Evolutionary conservation across 2,888 invertebrate genomes (phyloP).

Genomic region (Trileptium ribeirensis): DNA sequence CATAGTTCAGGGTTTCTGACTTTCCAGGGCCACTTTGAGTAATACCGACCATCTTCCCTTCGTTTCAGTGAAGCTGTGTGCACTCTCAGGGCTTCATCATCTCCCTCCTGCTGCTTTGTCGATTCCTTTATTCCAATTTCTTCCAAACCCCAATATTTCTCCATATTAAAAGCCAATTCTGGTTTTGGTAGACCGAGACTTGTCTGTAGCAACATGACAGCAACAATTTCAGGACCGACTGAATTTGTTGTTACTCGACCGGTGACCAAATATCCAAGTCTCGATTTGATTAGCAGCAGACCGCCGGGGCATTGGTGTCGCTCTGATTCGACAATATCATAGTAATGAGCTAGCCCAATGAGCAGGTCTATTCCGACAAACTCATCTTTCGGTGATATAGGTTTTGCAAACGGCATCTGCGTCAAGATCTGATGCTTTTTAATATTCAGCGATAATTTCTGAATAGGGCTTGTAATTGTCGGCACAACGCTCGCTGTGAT

Average conservation of each 20-base stretch:
- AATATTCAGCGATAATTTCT: background rate
- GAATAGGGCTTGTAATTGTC: background rate
- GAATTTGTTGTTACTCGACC: background rate
- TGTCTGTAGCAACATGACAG: background rate
- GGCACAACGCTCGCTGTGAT: background rate
- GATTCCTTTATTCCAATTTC: conserved; percentile 2
- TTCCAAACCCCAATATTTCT: conserved; percentile 8
- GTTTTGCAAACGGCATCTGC: background rate
- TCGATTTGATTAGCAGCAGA: background rate
- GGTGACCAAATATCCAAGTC: background rate
- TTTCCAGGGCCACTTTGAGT: conserved; percentile 20
- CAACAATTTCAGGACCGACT: background rate
- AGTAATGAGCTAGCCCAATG: no score
- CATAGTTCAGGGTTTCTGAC: background rate
- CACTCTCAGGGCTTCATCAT: conserved; percentile 11
- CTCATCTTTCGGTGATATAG: background rate
- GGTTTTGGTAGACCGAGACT: background rate
- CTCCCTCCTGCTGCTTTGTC: background rate
- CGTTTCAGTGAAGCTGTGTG: background rate
- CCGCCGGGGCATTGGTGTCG: background rate
- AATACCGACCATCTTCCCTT: conserved; percentile 5
- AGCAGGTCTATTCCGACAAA: no score
- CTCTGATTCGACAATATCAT: no score
- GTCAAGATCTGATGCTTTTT: background rate
- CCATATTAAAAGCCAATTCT: background rate